Conservation (phyloP, 1,140 invertebrate genomes). For the Meloidogyne hapla region DNA sequence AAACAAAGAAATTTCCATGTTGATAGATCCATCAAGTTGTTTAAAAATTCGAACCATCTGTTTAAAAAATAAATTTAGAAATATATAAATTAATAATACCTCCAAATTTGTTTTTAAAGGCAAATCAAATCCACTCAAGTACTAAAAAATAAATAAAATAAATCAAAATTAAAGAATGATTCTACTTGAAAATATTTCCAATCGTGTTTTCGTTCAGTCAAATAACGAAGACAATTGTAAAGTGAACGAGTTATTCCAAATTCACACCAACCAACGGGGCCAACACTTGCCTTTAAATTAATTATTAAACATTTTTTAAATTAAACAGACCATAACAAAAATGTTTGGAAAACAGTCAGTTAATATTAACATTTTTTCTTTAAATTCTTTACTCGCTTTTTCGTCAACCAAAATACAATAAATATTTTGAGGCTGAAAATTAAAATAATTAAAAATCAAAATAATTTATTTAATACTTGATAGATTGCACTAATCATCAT, state of each 20-base stretch:
- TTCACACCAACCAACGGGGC: conserved; percentile 35
- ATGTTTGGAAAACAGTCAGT: conserved; percentile 53
- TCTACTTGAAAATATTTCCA: conserved; percentile 54
- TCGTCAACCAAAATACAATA: conserved; percentile 55
- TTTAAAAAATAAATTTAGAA: not conserved
- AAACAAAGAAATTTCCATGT: conserved; percentile 39
- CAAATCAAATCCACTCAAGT: conserved; percentile 52
- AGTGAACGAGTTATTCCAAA: conserved; percentile 44
- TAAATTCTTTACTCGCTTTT: conserved; percentile 42
- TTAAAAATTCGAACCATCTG: conserved; percentile 56
- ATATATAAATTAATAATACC: not conserved
- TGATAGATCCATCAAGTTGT: conserved; percentile 44
- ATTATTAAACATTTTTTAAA: no score
- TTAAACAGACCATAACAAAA: conserved; percentile 48
- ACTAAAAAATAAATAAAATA: conserved; percentile 24
- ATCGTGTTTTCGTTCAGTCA: conserved; percentile 36
- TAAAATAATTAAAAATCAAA: not conserved
- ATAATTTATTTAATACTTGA: not conserved
- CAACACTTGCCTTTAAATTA: not conserved
- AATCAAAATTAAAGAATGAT: no score
- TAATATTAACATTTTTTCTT: conserved; percentile 41
- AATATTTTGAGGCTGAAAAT: conserved; percentile 53
- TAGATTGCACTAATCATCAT: conserved; percentile 49
- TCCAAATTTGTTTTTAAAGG: conserved; percentile 58
- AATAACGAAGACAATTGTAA: conserved; percentile 47